These are phyloP conservation scores for Hyperoodon ampullatus DNA, from an alignment of 2,113 vertebrate species.

Conservation along the genomic window DNA sequence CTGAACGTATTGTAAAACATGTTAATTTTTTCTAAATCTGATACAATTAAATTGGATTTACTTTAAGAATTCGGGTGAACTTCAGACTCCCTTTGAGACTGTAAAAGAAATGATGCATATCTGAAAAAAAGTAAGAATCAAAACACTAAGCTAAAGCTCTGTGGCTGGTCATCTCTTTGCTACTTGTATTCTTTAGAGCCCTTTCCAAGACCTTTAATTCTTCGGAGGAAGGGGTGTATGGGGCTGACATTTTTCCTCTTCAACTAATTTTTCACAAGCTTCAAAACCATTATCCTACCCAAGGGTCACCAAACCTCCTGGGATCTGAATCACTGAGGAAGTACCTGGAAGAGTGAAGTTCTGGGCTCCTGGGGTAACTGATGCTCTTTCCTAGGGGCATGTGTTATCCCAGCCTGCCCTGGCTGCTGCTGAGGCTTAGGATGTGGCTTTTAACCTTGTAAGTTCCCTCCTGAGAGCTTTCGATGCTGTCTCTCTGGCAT, in stretches of 20 bases:
- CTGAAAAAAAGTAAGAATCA: not conserved
- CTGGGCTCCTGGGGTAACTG: not conserved
- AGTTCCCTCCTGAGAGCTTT: not conserved
- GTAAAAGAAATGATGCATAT: not conserved
- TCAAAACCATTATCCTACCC: not conserved
- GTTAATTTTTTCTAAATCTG: constrained; percentile 19
- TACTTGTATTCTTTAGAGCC: not conserved
- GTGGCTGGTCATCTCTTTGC: not conserved
- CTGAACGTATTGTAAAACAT: not conserved
- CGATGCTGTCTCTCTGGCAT: not conserved
- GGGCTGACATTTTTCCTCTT: not conserved
- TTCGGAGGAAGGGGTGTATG: not conserved
- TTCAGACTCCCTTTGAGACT: not conserved
- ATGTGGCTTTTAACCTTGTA: not conserved
- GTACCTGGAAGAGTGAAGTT: not conserved
- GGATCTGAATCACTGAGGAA: not conserved
- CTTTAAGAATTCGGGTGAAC: not conserved
- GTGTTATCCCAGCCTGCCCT: not conserved
- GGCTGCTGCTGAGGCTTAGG: not conserved
- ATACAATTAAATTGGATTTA: not conserved
- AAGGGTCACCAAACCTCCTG: not conserved
- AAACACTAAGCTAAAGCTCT: not conserved
- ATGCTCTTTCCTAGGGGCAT: not conserved
- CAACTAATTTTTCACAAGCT: not conserved
- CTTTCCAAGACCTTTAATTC: not conserved